phyloP scores from a whole-genome alignment of 92 coral and sea anemone species.

The Palythoa grandiflora region DNA sequence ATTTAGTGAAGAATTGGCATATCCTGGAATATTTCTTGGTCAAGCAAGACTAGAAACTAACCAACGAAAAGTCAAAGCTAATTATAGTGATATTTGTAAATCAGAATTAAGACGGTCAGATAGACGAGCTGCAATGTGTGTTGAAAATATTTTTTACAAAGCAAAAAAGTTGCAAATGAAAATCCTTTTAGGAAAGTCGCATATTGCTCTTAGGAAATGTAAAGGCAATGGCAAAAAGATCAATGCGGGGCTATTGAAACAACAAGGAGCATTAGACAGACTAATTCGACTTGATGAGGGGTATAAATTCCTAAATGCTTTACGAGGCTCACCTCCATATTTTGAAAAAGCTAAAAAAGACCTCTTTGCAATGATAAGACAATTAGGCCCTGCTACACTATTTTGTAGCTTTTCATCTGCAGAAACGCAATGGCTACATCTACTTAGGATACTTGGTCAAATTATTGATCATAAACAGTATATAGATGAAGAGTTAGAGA shows the following conservation, averaged over 20 bases:
- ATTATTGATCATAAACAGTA: conserved; percentile 5
- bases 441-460: neutral
- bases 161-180: neutral
- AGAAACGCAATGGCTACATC: conserved; percentile 5
- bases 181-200: neutral
- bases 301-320: conserved; percentile 2
- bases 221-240: conserved; percentile 1
- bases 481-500: neutral
- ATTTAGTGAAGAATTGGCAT: conserved; percentile 7
- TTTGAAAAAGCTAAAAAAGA: neutral
- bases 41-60: conserved; percentile 7
- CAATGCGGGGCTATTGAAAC: conserved; percentile 5
- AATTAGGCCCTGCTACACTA: neutral
- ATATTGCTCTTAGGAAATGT: conserved; percentile 3
- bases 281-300: conserved; percentile 9
- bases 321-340: neutral
- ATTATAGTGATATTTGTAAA: too few species aligned
- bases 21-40: conserved; percentile 1
- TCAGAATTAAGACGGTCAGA: too few species aligned
- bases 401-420: neutral
- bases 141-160: neutral
- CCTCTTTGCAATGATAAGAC: conserved; percentile 8
- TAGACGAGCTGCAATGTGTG: too few species aligned
- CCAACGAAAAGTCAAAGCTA: conserved; percentile 8
- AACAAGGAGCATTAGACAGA: conserved; percentile 4